Conservation (phyloP, 2,888 invertebrate genomes). For the Stenoptilia bipunctidactyla region DNA sequence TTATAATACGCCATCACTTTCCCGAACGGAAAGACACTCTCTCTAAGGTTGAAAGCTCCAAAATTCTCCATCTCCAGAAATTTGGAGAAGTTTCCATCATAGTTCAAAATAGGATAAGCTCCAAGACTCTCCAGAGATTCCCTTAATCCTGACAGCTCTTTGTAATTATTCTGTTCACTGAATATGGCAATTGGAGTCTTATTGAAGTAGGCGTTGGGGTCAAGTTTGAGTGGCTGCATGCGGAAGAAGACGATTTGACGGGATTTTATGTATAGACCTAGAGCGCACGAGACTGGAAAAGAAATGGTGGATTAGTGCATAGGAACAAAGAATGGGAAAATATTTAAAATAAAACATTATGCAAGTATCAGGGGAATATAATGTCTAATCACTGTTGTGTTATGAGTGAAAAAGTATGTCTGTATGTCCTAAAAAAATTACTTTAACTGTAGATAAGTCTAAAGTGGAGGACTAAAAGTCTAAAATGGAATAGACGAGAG, state of each 20-base stretch:
- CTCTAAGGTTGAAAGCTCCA: constrained; percentile 75
- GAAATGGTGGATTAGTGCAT: no score
- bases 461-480: no score
- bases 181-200: constrained; percentile 74
- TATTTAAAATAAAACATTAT: no score
- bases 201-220: constrained; percentile 73
- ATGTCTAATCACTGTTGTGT: no score
- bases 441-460: no score
- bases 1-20: constrained; percentile 79
- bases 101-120: constrained; percentile 56
- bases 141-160: constrained; percentile 42
- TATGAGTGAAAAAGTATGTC: no score
- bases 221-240: constrained; percentile 73
- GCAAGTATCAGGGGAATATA: no score
- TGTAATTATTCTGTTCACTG: constrained; percentile 57
- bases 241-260: constrained; percentile 74
- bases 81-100: constrained; percentile 76
- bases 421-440: no score
- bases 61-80: constrained; percentile 75
- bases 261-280: constrained; percentile 75
- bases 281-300: constrained; percentile 71
- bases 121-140: constrained; percentile 48
- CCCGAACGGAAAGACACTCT: constrained; percentile 63
- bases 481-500: no score
- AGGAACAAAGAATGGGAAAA: no score